Conservation (phyloP, 2,113 vertebrate species). For the Fulmarus glacialis region DNA sequence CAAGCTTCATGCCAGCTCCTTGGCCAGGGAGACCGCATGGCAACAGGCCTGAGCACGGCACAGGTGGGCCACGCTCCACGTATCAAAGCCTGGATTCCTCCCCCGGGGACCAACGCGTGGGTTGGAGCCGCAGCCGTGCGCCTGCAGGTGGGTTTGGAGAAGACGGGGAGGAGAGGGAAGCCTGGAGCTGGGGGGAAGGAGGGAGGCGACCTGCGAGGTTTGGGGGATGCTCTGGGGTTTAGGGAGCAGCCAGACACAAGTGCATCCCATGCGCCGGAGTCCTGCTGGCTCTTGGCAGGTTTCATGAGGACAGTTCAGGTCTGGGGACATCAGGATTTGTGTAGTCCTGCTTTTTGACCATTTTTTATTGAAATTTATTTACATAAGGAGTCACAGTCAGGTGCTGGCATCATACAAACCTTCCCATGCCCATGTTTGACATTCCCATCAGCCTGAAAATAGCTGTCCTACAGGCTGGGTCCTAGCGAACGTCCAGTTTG, state of each 20-base stretch:
- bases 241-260: not conserved
- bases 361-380: not conserved
- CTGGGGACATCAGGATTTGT: not conserved
- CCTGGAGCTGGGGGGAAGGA: not conserved
- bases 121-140: not conserved
- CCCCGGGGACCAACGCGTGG: not conserved
- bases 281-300: not conserved
- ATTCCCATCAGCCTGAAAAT: not conserved
- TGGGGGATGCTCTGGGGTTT: not conserved
- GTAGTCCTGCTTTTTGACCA: not conserved
- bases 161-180: not conserved
- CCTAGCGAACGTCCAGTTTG: not conserved
- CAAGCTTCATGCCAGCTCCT: not conserved
- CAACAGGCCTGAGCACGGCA: not conserved
- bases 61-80: accelerated
- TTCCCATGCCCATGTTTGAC: not conserved
- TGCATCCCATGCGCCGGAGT: not conserved
- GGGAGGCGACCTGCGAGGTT: not conserved
- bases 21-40: not conserved
- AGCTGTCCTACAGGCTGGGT: not conserved
- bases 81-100: not conserved
- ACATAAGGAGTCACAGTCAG: not conserved
- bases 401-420: not conserved
- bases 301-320: accelerated
- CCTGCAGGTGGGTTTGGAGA: not conserved